phyloP scores from a whole-genome alignment of 2,888 invertebrate genomes.

The Pollenia amentaria region DNA sequence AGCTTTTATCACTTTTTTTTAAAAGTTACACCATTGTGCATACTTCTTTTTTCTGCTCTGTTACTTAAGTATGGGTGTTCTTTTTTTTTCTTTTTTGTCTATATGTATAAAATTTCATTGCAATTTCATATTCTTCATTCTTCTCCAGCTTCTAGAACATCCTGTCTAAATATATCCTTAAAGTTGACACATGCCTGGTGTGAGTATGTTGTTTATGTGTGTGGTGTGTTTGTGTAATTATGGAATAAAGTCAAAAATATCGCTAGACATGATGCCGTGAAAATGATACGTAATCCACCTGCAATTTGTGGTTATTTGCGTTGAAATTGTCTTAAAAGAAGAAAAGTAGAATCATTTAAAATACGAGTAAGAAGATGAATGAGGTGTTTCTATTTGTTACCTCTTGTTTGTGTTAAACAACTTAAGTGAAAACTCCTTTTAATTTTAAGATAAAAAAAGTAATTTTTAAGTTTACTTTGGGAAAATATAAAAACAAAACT shows the following conservation, averaged over 20 bases:
- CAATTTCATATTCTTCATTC: conserved; percentile 1
- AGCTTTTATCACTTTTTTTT: not conserved
- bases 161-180: conserved; percentile 53
- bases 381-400: conserved; percentile 23
- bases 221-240: conserved; percentile 35
- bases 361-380: conserved; percentile 3
- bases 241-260: conserved; percentile 55
- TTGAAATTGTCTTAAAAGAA: conserved; percentile 69
- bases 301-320: conserved; percentile 80
- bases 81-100: not conserved
- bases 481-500: too few relatives aligned
- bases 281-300: conserved; percentile 80
- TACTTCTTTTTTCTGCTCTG: conserved; percentile 12
- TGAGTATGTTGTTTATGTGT: conserved; percentile 16
- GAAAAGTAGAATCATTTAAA: conserved; percentile 34
- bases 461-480: not conserved
- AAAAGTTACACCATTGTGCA: not conserved
- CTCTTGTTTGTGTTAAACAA: not conserved
- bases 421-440: not conserved
- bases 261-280: conserved; percentile 70
- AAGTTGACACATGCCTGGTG: conserved; percentile 19
- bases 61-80: not conserved
- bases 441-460: not conserved
- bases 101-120: conserved; percentile 36
- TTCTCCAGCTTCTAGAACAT: conserved; percentile 26